Evolutionary conservation across 2,797 vertebrate genomes (phyloP).

Genomic region (Vespertilio murinus): DNA sequence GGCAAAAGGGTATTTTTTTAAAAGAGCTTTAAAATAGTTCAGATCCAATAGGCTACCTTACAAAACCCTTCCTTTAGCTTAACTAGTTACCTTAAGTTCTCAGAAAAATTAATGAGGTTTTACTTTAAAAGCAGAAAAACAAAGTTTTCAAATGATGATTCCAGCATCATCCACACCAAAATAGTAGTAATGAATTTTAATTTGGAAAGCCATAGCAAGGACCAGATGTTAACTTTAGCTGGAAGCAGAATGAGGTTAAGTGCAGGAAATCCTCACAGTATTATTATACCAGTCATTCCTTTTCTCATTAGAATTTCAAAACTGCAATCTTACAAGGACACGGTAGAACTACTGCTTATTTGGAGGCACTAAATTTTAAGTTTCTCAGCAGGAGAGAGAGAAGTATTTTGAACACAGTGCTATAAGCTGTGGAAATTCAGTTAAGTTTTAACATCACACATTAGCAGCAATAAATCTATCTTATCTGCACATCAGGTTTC

Average conservation of each 20-base stretch:
- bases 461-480: constrained; percentile 41
- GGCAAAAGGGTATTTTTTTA: constrained; percentile 20
- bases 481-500: constrained; percentile 39
- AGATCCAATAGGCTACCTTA: background rate
- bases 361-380: background rate
- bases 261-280: background rate
- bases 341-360: background rate
- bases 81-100: constrained; percentile 41
- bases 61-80: constrained; percentile 31
- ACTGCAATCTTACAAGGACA: background rate
- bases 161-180: constrained; percentile 17
- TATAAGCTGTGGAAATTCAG: background rate
- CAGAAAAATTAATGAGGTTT: constrained; percentile 61
- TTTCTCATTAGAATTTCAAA: background rate
- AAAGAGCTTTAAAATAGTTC: background rate
- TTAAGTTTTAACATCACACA: constrained; percentile 39
- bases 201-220: background rate
- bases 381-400: background rate
- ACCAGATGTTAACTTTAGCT: background rate
- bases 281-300: background rate
- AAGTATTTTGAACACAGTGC: background rate
- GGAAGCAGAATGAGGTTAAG: background rate
- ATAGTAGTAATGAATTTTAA: background rate
- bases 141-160: constrained; percentile 36
- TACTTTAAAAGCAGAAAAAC: constrained; percentile 54